Evolutionary conservation across 2,113 vertebrate genomes (phyloP).

Genomic region (Heterotis niloticus): DNA sequence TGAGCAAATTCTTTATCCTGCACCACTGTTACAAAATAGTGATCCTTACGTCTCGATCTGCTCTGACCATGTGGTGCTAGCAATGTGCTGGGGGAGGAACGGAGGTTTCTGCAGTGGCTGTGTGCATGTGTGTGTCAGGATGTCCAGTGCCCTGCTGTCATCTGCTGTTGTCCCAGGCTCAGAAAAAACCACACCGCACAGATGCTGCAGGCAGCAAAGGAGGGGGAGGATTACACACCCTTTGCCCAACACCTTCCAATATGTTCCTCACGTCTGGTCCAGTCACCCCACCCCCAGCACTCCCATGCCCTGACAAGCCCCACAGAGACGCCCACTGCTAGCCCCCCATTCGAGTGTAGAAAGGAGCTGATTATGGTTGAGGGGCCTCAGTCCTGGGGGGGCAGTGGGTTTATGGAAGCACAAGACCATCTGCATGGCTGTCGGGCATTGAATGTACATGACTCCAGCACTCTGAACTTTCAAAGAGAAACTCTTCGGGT

Average conservation of each 20-base stretch:
- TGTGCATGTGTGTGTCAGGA: not conserved
- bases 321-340: not conserved
- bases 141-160: not conserved
- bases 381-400: not conserved
- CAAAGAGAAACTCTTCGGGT: conserved; percentile 10
- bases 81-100: not conserved
- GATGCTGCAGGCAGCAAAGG: not conserved
- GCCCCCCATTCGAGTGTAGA: not conserved
- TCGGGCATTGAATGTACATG: not conserved
- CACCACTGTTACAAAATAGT: not conserved
- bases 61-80: not conserved
- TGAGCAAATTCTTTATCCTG: not conserved
- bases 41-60: not conserved
- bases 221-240: not conserved
- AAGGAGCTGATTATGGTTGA: not conserved
- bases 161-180: not conserved
- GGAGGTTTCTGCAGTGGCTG: not conserved
- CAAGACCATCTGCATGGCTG: not conserved
- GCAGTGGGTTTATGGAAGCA: conserved; percentile 16
- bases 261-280: not conserved
- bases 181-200: not conserved
- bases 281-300: not conserved
- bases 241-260: not conserved
- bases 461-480: not conserved
- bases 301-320: not conserved